Conservation (phyloP, 2,888 invertebrate species). For the Spisula subtruncata region DNA sequence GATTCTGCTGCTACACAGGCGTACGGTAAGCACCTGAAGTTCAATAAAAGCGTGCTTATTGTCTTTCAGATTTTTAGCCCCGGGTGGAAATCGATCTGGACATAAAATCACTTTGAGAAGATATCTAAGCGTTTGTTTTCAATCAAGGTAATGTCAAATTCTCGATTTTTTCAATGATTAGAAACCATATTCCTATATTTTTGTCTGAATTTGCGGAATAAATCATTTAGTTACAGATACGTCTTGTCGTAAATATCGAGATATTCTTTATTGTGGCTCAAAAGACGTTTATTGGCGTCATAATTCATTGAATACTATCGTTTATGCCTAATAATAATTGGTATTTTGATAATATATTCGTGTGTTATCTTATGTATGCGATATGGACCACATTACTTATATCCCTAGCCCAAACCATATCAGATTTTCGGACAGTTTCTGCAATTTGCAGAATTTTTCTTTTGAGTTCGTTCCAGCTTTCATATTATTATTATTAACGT, state of each 20-base stretch:
- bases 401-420: neutral
- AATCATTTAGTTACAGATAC: neutral
- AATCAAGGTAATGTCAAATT: constrained; percentile 8
- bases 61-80: neutral
- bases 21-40: neutral
- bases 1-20: neutral
- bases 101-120: neutral
- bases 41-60: neutral
- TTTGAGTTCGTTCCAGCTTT: constrained; percentile 23
- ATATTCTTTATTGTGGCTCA: constrained; percentile 5
- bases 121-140: constrained; percentile 9
- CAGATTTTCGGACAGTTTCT: neutral
- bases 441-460: neutral
- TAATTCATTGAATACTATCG: constrained; percentile 33
- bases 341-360: constrained; percentile 7
- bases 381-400: constrained; percentile 33
- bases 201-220: neutral
- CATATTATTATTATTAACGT: neutral
- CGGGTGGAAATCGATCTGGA: neutral
- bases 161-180: constrained; percentile 1
- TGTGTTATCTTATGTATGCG: constrained; percentile 12
- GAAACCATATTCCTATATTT: neutral
- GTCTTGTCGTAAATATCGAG: neutral
- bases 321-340: neutral
- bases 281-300: constrained; percentile 33